Evolutionary conservation across 2,113 vertebrate genomes (phyloP).

Genomic region (human): GRCh38 chr15:80795001-80795500

Average conservation of each 20-base stretch:
- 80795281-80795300: not conserved
- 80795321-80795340: not conserved
- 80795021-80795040: not conserved
- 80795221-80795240: too few species aligned
- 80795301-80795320: not conserved
- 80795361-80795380: rapidly evolving
- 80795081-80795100: too few species aligned
- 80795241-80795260: not conserved
- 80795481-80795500: not conserved
- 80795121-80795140: too few species aligned
- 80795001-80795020: not conserved
- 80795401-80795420: not conserved
- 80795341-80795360: not conserved
- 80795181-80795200: not conserved
- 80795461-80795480: not conserved
- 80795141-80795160: not conserved
- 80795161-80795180: not conserved
- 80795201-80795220: not conserved
- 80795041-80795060: not conserved
- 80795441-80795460: rapidly evolving
- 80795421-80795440: not conserved
- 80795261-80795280: not conserved
- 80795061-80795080: not conserved
- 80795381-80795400: rapidly evolving
- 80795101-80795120: not conserved